Evolutionary conservation across 2,113 vertebrate genomes (phyloP), one percentile per base, ranked within the genome.

Genomic region (Pelodiscus sinensis): DNA sequence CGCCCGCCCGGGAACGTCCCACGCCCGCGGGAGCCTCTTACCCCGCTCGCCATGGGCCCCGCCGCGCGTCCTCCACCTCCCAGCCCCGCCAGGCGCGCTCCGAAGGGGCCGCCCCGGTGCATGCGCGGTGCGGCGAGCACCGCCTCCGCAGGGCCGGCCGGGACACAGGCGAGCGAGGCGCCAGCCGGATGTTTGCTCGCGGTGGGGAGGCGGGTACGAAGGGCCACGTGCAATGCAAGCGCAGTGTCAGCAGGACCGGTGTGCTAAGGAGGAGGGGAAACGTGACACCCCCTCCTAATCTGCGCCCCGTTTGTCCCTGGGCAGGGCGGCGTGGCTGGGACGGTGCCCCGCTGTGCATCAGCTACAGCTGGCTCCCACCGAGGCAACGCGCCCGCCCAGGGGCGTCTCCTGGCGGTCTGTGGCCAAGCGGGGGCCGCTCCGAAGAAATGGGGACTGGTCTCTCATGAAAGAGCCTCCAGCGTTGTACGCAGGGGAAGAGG

Each of bases 1-100:
- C 27, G 13, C 7, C 15, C 38, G 5, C 4, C 87, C 1, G 50
- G 31, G 27, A 38, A 9, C 31, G 6, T 22, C n/a, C 7, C 73
- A 3, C 18, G 15, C 14, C 38, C 38, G 38, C 38, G 38, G 38
- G 38, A 44, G 38, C 38, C 3, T 2, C 93, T 94, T 65, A 95
- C 94, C 90, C 58, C 89, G 3, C 65, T 31, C 21, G 95, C 94
- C 96, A 92, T 93, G 4, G 18, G 11, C 62, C 1, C 3, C 0
- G 3, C 65, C 0, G 4, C 22, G n/a, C n/a, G 9, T 1, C 29
- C 9, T 5, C 6, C 2, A 68, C 22, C 31, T 8, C 52, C 52
- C 14, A 2, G 24, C 21, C 16, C 15, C 0, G 5, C 27, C 22
- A 18, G 3, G 1, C 16, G 73, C 84, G 44, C 81, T 12, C 15